Percentiles rank a stretch among this genome's conserved stretches.
Evolutionary conservation across 92 coral and sea anemone species (phyloP).

Genomic region (Metridium senile): DNA sequence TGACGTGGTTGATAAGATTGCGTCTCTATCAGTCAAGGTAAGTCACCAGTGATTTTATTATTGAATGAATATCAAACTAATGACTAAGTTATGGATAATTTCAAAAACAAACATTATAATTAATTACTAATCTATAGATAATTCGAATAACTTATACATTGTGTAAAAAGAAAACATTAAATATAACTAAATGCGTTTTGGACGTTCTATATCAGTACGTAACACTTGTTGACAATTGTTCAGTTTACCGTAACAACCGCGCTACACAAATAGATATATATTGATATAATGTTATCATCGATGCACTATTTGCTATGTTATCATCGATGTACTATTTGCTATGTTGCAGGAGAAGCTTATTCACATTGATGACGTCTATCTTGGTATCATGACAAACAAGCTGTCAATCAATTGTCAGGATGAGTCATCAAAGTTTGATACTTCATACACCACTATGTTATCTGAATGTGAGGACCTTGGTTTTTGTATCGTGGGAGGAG

Average conservation of each 20-base stretch:
- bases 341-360: slow-evolving; percentile 48
- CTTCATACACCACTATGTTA: slow-evolving; percentile 82
- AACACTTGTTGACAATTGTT: too few relatives aligned
- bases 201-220: too few relatives aligned
- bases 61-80: too few relatives aligned
- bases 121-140: too few relatives aligned
- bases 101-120: too few relatives aligned
- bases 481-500: slow-evolving; percentile 74
- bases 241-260: too few relatives aligned
- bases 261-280: too few relatives aligned
- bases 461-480: slow-evolving; percentile 75
- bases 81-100: too few relatives aligned
- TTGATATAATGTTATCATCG: too few relatives aligned
- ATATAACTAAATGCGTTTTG: too few relatives aligned
- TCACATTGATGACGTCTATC: slow-evolving; percentile 74
- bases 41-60: background rate
- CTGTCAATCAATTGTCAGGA: slow-evolving; percentile 51
- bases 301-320: background rate
- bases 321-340: background rate
- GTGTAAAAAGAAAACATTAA: too few relatives aligned
- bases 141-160: too few relatives aligned
- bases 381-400: slow-evolving; percentile 67
- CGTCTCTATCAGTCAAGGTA: slow-evolving; percentile 62
- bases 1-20: slow-evolving; percentile 58
- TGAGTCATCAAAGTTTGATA: slow-evolving; percentile 62